Percentiles rank a stretch among this genome's conserved stretches.
phyloP scores from a whole-genome alignment of 2,888 invertebrate species.

The Ichneumoninae sp. region DNA sequence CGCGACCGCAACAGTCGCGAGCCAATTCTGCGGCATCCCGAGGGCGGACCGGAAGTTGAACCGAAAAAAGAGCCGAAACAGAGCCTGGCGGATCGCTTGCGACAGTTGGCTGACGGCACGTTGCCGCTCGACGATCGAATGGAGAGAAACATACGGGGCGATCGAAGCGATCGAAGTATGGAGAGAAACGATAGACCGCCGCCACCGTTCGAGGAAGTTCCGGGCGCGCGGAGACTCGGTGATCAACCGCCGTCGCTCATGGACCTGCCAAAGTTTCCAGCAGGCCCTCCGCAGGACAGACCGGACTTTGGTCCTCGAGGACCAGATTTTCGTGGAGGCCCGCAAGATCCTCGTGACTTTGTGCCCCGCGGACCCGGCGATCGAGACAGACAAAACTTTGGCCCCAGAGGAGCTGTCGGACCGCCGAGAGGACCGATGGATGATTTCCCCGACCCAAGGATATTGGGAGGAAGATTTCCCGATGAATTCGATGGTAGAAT shows the following conservation, averaged over 20 bases:
- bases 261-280: constrained; percentile 81
- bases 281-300: constrained; percentile 75
- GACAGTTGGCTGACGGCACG: constrained; percentile 83
- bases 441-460: constrained; percentile 78
- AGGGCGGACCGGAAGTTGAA: constrained; percentile 67
- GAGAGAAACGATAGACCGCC: constrained; percentile 74
- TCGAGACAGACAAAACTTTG: constrained; percentile 76
- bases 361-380: constrained; percentile 72
- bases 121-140: constrained; percentile 81
- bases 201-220: constrained; percentile 76
- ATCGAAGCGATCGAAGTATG: constrained; percentile 75
- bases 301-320: constrained; percentile 77
- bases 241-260: constrained; percentile 82
- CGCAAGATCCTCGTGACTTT: constrained; percentile 78
- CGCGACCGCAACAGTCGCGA: constrained; percentile 79
- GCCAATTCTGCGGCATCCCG: constrained; percentile 73
- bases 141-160: constrained; percentile 74
- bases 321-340: constrained; percentile 77
- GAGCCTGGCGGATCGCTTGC: constrained; percentile 82
- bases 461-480: constrained; percentile 76
- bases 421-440: constrained; percentile 73
- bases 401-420: constrained; percentile 69
- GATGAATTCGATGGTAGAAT: constrained; percentile 80
- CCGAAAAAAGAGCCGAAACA: constrained; percentile 81
- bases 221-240: constrained; percentile 71